These are phyloP conservation scores for Aphis gossypii DNA, from an alignment of 1,140 invertebrate genomes.

Conservation along the genomic window DNA sequence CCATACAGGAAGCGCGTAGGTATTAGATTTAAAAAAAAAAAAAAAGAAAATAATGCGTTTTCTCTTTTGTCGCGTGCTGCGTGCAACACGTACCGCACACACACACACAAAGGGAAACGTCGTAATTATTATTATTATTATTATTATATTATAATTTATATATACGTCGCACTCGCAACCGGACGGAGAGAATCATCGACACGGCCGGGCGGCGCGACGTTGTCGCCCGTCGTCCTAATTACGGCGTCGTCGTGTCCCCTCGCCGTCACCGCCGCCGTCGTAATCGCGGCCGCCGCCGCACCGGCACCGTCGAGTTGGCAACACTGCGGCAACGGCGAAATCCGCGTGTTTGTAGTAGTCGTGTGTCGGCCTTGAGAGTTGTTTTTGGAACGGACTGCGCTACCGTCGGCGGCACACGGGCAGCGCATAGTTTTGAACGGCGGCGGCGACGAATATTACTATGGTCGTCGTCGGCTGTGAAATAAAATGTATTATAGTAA, in stretches of 20 bases:
- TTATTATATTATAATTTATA: slow-evolving; percentile 11
- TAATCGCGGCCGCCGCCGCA: neutral
- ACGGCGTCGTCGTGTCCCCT: neutral
- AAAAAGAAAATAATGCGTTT: neutral
- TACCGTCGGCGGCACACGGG: slow-evolving; percentile 3
- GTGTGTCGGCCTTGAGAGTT: slow-evolving; percentile 43
- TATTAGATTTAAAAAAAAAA: neutral
- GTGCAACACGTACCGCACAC: neutral
- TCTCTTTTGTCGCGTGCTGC: slow-evolving; percentile 4
- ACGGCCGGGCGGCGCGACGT: neutral
- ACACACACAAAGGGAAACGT: neutral
- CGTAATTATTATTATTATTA: neutral
- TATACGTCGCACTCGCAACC: neutral
- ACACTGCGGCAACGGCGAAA: slow-evolving; percentile 42
- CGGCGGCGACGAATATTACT: neutral
- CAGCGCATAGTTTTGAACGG: slow-evolving; percentile 17
- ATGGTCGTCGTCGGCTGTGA: slow-evolving; percentile 8
- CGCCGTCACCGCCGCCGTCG: neutral
- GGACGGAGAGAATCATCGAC: slow-evolving; percentile 2
- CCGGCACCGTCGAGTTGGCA: slow-evolving; percentile 13
- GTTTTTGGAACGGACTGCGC: slow-evolving; percentile 43
- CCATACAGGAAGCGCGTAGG: neutral
- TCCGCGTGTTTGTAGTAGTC: slow-evolving; percentile 14
- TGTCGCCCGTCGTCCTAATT: slow-evolving; percentile 17
- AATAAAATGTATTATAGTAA: slow-evolving; percentile 25